phyloP scores from a whole-genome alignment of 2,888 invertebrate species.

The Heteropelma amictum region DNA sequence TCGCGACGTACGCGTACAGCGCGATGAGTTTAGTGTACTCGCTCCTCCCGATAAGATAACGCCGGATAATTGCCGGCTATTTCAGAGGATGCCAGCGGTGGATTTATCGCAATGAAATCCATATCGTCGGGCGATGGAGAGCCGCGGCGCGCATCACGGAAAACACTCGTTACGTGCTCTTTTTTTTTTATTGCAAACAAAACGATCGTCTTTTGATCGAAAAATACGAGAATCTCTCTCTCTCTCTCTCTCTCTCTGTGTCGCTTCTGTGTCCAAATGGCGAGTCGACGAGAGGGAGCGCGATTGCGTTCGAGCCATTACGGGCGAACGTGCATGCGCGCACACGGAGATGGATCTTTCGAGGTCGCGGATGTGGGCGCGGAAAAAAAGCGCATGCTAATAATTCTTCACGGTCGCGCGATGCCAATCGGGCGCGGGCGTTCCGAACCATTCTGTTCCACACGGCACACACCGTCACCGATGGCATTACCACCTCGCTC shows the following conservation, averaged over 20 bases:
- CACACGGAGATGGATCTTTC: conserved; percentile 36
- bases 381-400: conserved; percentile 52
- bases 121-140: background rate
- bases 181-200: background rate
- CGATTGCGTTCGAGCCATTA: background rate
- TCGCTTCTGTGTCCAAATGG: too few relatives aligned
- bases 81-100: background rate
- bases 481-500: background rate
- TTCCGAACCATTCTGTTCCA: conserved; percentile 11
- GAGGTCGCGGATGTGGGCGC: conserved; percentile 55
- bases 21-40: background rate
- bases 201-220: too few relatives aligned
- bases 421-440: conserved; percentile 44
- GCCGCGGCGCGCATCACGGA: background rate
- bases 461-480: conserved; percentile 13
- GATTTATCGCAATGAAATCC: background rate
- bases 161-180: background rate
- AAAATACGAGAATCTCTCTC: too few relatives aligned
- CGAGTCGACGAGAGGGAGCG: background rate
- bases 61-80: conserved; percentile 3
- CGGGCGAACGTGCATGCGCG: background rate
- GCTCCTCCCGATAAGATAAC: conserved; percentile 2
- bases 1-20: background rate
- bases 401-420: conserved; percentile 53
- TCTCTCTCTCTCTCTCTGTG: too few relatives aligned